Conservation (phyloP, 2,888 invertebrate species). For the Acleris emargana region DNA sequence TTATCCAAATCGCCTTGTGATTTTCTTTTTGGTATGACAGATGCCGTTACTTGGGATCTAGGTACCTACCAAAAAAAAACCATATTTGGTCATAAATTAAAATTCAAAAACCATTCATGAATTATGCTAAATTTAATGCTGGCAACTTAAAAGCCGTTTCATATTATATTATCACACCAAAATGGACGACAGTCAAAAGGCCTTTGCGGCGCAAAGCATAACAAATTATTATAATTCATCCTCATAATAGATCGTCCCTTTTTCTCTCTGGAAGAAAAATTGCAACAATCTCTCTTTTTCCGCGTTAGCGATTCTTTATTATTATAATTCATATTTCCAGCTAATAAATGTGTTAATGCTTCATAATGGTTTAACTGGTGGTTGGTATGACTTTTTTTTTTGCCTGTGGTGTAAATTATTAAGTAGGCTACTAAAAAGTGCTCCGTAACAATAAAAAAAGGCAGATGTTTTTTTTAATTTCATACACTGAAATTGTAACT, state of each 20-base stretch:
- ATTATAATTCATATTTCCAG: slow-evolving; percentile 46
- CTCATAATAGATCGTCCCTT: slow-evolving; percentile 52
- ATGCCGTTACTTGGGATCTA: too few relatives aligned
- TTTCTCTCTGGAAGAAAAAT: slow-evolving; percentile 53
- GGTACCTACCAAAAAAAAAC: too few relatives aligned
- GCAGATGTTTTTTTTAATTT: too few relatives aligned
- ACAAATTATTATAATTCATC: slow-evolving; percentile 62
- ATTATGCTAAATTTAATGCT: slow-evolving; percentile 3
- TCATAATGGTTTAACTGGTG: neutral
- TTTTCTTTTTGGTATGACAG: too few relatives aligned
- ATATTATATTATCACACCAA: slow-evolving; percentile 32
- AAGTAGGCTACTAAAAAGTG: too few relatives aligned
- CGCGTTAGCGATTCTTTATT: slow-evolving; percentile 49
- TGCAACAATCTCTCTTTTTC: slow-evolving; percentile 54
- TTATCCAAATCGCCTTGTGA: too few relatives aligned
- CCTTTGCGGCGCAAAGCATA: slow-evolving; percentile 52
- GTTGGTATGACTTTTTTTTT: too few relatives aligned
- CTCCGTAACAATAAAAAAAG: too few relatives aligned
- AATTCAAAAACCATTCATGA: too few relatives aligned
- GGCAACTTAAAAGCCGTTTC: slow-evolving; percentile 18
- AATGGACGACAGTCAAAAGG: slow-evolving; percentile 27
- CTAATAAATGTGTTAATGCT: slow-evolving; percentile 37
- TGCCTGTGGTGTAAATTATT: too few relatives aligned
- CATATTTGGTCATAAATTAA: too few relatives aligned
- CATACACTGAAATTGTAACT: too few relatives aligned